Evolutionary conservation across 2,113 vertebrate species (phyloP).

Genomic region (Fukomys damarensis): DNA sequence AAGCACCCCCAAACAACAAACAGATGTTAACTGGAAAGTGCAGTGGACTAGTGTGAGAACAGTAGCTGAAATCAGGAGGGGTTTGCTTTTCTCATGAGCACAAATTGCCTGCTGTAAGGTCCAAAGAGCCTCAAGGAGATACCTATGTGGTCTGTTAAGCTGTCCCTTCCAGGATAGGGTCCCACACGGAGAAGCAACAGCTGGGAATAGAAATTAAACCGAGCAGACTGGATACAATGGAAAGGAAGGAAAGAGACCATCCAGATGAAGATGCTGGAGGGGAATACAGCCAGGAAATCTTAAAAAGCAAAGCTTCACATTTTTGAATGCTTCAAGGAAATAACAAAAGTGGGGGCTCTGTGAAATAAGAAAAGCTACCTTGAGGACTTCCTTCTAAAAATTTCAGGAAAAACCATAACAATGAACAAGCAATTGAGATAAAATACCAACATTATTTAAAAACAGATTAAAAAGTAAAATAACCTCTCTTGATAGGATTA

Average conservation of each 20-base stretch:
- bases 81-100: neutral
- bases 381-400: neutral
- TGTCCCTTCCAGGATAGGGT: neutral
- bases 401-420: conserved; percentile 55
- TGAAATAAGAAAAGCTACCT: conserved; percentile 31
- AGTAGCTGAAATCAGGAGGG: neutral
- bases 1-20: neutral
- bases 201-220: neutral
- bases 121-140: neutral
- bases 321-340: neutral
- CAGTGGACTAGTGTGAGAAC: neutral
- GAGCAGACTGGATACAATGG: neutral
- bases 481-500: neutral
- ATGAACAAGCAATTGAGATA: conserved; percentile 27
- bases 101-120: neutral
- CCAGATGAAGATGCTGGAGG: neutral
- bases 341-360: neutral
- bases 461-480: neutral
- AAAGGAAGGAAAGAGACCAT: neutral
- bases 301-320: neutral
- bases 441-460: conserved; percentile 44
- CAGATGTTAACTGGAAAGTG: neutral
- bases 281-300: neutral
- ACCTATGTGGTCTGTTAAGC: neutral
- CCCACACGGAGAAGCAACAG: neutral